A percentile compares a stretch with the other conserved stretches of the same genome.
Conservation (phyloP, 2,797 vertebrate genomes). For the Telmatherina bonti region DNA sequence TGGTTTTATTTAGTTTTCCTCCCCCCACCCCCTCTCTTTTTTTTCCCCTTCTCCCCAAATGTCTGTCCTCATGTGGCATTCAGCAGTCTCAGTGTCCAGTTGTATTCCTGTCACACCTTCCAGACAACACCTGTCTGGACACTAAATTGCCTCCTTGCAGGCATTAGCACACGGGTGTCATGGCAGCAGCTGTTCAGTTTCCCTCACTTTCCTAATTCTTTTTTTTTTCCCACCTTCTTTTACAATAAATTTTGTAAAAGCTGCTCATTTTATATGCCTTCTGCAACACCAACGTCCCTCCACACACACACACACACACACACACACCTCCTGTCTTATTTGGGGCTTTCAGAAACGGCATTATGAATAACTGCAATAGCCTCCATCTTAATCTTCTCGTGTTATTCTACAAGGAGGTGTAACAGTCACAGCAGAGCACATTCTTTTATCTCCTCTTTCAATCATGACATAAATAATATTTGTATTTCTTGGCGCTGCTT, state of each 20-base stretch:
- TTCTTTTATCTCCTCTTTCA: conserved; percentile 55
- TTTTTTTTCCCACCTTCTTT: conserved; percentile 60
- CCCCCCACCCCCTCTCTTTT: neutral
- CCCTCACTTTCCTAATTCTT: conserved; percentile 41
- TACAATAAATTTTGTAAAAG: conserved; percentile 77
- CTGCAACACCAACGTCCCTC: no score
- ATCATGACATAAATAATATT: conserved; percentile 80
- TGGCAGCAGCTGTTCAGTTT: conserved; percentile 80
- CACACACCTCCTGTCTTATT: conserved; percentile 6
- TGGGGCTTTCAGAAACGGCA: conserved; percentile 77
- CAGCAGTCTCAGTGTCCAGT: conserved; percentile 89
- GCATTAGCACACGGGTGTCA: conserved; percentile 83
- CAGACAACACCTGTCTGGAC: conserved; percentile 84
- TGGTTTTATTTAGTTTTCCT: conserved; percentile 33
- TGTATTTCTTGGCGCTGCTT: conserved; percentile 86
- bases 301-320: neutral
- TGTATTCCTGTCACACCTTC: conserved; percentile 84
- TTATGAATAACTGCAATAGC: conserved; percentile 74
- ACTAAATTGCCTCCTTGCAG: conserved; percentile 82
- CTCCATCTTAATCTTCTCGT: conserved; percentile 78
- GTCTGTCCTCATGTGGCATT: conserved; percentile 70
- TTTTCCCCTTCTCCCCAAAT: conserved; percentile 6
- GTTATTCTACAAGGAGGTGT: conserved; percentile 74
- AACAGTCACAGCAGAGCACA: conserved; percentile 78
- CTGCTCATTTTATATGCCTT: conserved; percentile 62